Evolutionary conservation across 2,113 vertebrate genomes (phyloP).

Genomic region (Butorides virescens): DNA sequence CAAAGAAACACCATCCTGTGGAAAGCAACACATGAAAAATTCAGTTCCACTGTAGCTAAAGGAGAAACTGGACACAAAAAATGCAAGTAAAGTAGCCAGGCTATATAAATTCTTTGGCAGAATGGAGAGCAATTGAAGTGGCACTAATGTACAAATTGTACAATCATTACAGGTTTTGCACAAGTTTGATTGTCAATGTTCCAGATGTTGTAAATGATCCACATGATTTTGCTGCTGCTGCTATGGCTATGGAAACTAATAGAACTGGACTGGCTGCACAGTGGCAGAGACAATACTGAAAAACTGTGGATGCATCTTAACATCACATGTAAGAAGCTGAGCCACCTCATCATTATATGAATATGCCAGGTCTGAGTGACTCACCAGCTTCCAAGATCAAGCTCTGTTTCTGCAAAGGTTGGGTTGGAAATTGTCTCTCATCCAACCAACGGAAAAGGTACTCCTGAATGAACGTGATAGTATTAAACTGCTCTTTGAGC

Average conservation of each 20-base stretch:
- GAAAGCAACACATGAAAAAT: neutral
- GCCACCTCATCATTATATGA: neutral
- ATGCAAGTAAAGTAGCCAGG: neutral
- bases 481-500: neutral
- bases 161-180: conserved; percentile 33
- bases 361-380: neutral
- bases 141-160: conserved; percentile 26
- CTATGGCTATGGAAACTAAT: neutral
- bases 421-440: neutral
- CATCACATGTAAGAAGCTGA: neutral
- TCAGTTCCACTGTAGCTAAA: neutral
- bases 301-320: neutral
- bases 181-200: conserved; percentile 41
- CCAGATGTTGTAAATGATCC: conserved; percentile 48
- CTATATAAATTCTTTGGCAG: conserved; percentile 3
- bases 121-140: conserved; percentile 11
- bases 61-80: neutral
- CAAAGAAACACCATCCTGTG: neutral
- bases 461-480: neutral
- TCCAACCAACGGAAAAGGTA: neutral
- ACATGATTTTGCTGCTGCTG: neutral
- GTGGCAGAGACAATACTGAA: neutral
- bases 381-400: neutral
- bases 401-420: neutral
- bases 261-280: neutral